Percentiles rank a stretch among this genome's conserved stretches.
These are phyloP conservation scores for Cheilosia variabilis DNA, from an alignment of 2,888 invertebrate genomes.

Conservation along the genomic window DNA sequence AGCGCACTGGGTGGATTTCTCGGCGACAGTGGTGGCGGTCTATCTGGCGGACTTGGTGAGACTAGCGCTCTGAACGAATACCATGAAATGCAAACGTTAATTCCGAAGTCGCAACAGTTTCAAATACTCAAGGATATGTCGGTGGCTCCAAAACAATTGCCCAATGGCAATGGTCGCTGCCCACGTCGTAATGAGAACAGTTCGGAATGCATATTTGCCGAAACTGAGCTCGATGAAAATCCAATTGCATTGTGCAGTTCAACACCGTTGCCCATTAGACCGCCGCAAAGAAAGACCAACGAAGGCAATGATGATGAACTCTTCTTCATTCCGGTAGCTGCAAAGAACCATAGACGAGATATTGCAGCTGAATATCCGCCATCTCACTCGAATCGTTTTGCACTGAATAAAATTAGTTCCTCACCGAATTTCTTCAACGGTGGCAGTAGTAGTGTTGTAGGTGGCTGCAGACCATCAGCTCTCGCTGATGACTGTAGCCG, in stretches of 20 bases:
- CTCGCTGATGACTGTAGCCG: conserved; percentile 68
- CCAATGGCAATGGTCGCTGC: conserved; percentile 79
- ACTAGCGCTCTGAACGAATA: conserved; percentile 81
- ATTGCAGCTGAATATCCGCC: conserved; percentile 80
- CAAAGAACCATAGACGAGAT: conserved; percentile 75
- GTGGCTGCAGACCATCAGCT: conserved; percentile 59
- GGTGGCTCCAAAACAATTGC: conserved; percentile 77
- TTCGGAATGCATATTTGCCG: conserved; percentile 75
- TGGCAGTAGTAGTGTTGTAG: conserved; percentile 48
- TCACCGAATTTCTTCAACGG: conserved; percentile 78
- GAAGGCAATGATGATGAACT: conserved; percentile 59
- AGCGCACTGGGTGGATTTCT: conserved; percentile 78
- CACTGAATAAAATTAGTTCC: conserved; percentile 81
- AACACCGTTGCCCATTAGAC: conserved; percentile 76
- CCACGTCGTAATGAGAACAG: conserved; percentile 69
- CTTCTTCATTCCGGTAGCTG: conserved; percentile 62
- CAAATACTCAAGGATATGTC: conserved; percentile 79
- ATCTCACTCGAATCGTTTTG: conserved; percentile 78
- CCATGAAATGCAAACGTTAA: conserved; percentile 84
- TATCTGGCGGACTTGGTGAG: conserved; percentile 78
- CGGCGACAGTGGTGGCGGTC: conserved; percentile 80
- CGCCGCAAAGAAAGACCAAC: conserved; percentile 26
- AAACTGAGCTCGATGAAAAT: conserved; percentile 79
- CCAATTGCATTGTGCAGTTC: conserved; percentile 80
- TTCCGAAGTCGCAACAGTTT: conserved; percentile 80